These are phyloP conservation scores for Pammene aurita DNA, from an alignment of 2,888 invertebrate species.

Conservation along the genomic window DNA sequence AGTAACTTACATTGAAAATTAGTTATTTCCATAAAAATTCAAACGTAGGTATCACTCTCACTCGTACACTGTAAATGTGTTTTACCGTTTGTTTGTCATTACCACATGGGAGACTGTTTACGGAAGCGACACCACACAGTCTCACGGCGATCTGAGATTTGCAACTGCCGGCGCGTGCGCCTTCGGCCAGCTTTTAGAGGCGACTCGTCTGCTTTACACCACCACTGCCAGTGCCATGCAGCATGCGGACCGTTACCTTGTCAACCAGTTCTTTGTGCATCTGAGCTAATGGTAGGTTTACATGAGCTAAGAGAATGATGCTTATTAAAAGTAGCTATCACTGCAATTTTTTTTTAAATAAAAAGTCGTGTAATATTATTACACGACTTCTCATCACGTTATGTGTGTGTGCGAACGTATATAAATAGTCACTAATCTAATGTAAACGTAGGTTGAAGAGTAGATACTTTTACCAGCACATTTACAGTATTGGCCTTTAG, in stretches of 20 bases:
- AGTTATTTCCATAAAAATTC: conserved; percentile 8
- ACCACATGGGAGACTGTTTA: conserved; percentile 16
- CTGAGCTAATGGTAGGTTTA: neutral
- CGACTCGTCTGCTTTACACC: conserved; percentile 34
- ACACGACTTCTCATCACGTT: too few species aligned
- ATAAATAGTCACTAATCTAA: too few species aligned
- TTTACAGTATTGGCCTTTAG: conserved; percentile 8
- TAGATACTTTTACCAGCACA: neutral
- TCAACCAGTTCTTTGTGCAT: conserved; percentile 36
- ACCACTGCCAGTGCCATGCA: conserved; percentile 25
- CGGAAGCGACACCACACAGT: conserved; percentile 24
- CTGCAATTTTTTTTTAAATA: neutral
- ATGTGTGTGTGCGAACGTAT: too few species aligned
- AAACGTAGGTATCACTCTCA: conserved; percentile 28
- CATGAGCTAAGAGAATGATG: conserved; percentile 6
- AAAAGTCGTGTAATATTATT: neutral
- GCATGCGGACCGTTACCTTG: conserved; percentile 33
- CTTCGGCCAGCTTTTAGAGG: conserved; percentile 43
- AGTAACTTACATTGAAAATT: conserved; percentile 22
- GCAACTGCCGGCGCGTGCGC: conserved; percentile 46
- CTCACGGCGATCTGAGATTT: conserved; percentile 8
- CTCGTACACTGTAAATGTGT: conserved; percentile 3
- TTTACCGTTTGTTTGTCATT: conserved; percentile 6
- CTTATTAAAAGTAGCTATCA: conserved; percentile 2
- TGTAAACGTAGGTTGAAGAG: neutral